phyloP scores from a whole-genome alignment of 2,113 vertebrate genomes.

The Emydura subglobosa region DNA sequence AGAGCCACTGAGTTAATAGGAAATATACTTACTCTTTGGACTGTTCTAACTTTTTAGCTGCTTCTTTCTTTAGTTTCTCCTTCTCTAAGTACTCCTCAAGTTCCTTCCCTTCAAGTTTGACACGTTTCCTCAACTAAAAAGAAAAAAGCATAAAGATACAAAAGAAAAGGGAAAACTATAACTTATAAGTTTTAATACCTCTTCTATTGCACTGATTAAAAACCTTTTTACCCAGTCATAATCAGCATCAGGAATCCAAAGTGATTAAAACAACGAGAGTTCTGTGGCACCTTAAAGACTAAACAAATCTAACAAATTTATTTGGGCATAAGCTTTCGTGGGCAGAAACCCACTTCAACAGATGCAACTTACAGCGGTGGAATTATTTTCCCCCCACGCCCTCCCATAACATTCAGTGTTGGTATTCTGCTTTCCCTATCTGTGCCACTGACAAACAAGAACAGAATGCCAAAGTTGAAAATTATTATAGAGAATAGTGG shows the following conservation, averaged over 20 bases:
- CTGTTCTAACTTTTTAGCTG: conserved; percentile 96
- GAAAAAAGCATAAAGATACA: neutral
- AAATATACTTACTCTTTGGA: conserved; percentile 93
- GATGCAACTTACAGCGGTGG: neutral
- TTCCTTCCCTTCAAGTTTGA: conserved; percentile 96
- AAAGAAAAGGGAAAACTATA: neutral
- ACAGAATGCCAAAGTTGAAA: neutral
- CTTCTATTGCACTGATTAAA: neutral
- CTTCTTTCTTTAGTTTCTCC: conserved; percentile 97
- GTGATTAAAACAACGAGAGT: neutral
- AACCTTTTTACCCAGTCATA: neutral
- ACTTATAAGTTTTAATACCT: neutral
- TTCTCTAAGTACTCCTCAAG: conserved; percentile 96
- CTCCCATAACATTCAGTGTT: neutral
- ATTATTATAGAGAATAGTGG: fast-evolving
- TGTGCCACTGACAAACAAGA: neutral
- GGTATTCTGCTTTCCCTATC: neutral
- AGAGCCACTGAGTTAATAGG: neutral
- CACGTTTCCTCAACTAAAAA: conserved; percentile 91
- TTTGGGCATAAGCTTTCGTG: too few species aligned
- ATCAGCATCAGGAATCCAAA: neutral
- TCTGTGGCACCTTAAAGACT: too few species aligned
- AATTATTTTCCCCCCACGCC: neutral
- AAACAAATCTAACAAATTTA: too few species aligned
- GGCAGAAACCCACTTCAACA: too few species aligned